A percentile compares a stretch with the other conserved stretches of the same genome.
Evolutionary conservation across 2,113 vertebrate species (phyloP).

Genomic region (Brienomyrus longianalis): DNA sequence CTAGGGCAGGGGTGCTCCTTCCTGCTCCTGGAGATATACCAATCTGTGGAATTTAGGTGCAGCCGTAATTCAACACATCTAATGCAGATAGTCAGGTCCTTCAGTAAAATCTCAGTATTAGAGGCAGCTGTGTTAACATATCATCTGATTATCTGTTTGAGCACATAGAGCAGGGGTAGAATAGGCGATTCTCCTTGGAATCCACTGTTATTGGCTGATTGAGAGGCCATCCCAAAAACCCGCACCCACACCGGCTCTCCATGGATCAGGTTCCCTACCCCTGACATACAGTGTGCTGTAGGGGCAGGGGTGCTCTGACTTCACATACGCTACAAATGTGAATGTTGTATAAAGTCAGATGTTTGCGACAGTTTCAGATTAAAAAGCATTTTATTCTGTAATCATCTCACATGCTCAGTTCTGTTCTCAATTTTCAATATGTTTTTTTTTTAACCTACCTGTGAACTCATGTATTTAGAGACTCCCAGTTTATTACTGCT

Average conservation of each 20-base stretch:
- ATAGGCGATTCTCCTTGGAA: too few relatives aligned
- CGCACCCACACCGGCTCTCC: too few relatives aligned
- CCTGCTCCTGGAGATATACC: not conserved
- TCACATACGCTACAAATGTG: not conserved
- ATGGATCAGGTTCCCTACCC: too few relatives aligned
- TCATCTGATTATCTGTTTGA: not conserved
- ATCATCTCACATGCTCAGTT: too few relatives aligned
- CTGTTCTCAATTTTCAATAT: too few relatives aligned
- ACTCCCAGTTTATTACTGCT: too few relatives aligned
- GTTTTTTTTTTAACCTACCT: too few relatives aligned
- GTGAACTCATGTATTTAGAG: too few relatives aligned
- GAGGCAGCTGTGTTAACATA: not conserved
- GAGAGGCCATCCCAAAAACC: too few relatives aligned
- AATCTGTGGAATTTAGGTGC: not conserved
- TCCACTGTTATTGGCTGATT: too few relatives aligned
- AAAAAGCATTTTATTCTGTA: too few relatives aligned
- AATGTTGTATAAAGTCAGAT: not conserved
- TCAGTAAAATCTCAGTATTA: not conserved
- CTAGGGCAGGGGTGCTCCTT: not conserved
- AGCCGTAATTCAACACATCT: not conserved
- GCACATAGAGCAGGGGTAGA: too few relatives aligned
- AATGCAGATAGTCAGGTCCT: not conserved
- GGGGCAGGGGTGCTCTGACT: not conserved
- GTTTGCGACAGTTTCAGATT: not conserved
- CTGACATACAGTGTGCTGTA: not conserved